Conservation (phyloP, 2,797 vertebrate genomes). For the Phataginus tricuspis region DNA sequence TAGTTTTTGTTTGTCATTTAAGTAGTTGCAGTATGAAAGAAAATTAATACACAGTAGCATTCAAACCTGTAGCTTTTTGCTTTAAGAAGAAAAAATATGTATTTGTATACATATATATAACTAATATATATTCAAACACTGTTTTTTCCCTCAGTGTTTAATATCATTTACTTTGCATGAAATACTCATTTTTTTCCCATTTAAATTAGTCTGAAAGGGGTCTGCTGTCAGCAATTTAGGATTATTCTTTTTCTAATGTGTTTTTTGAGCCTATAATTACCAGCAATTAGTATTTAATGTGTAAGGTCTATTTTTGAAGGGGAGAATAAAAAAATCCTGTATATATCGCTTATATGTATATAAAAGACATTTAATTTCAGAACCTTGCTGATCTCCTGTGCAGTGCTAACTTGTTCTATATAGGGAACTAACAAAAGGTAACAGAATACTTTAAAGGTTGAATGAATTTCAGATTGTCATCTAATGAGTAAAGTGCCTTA, state of each 20-base stretch:
- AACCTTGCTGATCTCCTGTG: neutral
- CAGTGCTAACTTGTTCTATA: neutral
- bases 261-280: neutral
- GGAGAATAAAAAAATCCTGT: neutral
- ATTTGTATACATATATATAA: neutral
- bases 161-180: conserved; percentile 23
- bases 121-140: neutral
- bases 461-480: conserved; percentile 38
- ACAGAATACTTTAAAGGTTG: neutral
- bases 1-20: conserved; percentile 3
- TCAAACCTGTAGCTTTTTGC: conserved; percentile 15
- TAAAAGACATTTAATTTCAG: neutral
- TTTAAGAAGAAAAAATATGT: neutral
- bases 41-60: neutral
- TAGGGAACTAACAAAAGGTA: neutral
- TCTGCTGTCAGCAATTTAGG: neutral
- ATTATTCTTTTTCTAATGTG: conserved; percentile 34
- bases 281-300: conserved; percentile 28
- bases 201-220: conserved; percentile 38
- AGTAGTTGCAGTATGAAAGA: neutral
- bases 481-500: conserved; percentile 27
- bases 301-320: neutral
- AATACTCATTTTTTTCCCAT: neutral
- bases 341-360: too few species aligned
- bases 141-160: neutral